These are phyloP conservation scores for Vombatus ursinus DNA, from an alignment of 2,113 vertebrate genomes.

Conservation along the genomic window DNA sequence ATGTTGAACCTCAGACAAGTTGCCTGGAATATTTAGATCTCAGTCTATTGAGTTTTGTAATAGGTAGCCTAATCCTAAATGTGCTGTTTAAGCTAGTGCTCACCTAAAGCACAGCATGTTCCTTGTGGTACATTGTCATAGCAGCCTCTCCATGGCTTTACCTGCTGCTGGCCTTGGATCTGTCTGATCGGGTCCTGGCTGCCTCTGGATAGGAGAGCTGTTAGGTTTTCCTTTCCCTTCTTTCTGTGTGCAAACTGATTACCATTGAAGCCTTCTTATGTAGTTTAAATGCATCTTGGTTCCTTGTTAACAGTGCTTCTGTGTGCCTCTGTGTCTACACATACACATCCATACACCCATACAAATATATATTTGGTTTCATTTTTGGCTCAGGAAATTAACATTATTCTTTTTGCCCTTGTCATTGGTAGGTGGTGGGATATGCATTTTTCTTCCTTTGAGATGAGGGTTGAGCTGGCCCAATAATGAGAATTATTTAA, in stretches of 20 bases:
- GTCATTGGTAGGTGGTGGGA: slow-evolving; percentile 18
- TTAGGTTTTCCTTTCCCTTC: background rate
- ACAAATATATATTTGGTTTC: background rate
- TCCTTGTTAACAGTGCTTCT: background rate
- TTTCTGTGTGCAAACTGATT: background rate
- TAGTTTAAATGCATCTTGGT: background rate
- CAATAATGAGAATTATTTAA: slow-evolving; percentile 52
- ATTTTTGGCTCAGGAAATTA: background rate
- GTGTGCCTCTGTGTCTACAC: background rate
- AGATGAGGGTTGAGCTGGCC: slow-evolving; percentile 50
- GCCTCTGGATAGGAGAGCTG: background rate
- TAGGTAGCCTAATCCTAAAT: background rate
- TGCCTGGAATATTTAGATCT: slow-evolving; percentile 13
- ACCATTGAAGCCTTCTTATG: background rate
- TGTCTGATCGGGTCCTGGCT: background rate
- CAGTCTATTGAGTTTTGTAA: background rate
- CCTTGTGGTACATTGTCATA: background rate
- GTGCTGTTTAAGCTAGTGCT: background rate
- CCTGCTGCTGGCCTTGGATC: background rate
- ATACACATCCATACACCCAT: background rate
- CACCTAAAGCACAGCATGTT: background rate
- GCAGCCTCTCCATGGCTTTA: background rate
- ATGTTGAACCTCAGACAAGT: slow-evolving; percentile 18
- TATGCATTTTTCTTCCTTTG: slow-evolving; percentile 51
- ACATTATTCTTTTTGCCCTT: slow-evolving; percentile 18